Evolutionary conservation across 1,140 invertebrate species (phyloP).

Genomic region (Epicauta chinensis): DNA sequence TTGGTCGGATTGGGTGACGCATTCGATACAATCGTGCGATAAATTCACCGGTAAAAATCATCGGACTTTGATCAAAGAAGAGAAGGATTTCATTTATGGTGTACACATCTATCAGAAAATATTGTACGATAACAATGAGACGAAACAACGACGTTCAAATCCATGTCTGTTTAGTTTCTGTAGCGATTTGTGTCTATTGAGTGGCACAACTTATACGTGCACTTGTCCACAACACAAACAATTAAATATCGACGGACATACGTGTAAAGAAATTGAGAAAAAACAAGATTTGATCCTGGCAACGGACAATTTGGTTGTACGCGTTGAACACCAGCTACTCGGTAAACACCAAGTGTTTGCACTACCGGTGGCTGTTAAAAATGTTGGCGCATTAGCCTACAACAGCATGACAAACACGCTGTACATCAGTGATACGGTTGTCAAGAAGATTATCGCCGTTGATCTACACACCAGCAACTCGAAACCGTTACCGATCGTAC

Average conservation of each 20-base stretch:
- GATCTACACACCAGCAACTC: constrained; percentile 41
- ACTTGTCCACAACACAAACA: constrained; percentile 70
- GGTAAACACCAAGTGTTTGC: constrained; percentile 42
- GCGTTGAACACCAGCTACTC: constrained; percentile 46
- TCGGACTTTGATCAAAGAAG: constrained; percentile 45
- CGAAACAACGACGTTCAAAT: constrained; percentile 46
- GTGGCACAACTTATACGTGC: constrained; percentile 57
- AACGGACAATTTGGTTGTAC: constrained; percentile 38
- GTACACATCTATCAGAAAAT: constrained; percentile 54
- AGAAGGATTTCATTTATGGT: constrained; percentile 51
- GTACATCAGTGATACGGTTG: constrained; percentile 49
- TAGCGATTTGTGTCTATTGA: constrained; percentile 74
- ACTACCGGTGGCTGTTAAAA: constrained; percentile 42
- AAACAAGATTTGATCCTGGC: constrained; percentile 43
- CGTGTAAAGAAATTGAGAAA: constrained; percentile 45
- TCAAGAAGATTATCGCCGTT: constrained; percentile 42
- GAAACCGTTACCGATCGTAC: constrained; percentile 1
- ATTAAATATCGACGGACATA: constrained; percentile 46
- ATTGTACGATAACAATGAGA: neutral
- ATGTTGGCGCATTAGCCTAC: constrained; percentile 41
- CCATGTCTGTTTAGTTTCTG: constrained; percentile 64
- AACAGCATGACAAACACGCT: constrained; percentile 44
- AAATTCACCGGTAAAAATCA: constrained; percentile 61
- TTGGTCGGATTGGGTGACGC: constrained; percentile 75
- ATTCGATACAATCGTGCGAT: constrained; percentile 58